Base-by-base conservation (phyloP, 2,888 invertebrate genomes). In the Rhimphoctona megacephalus region DNA sequence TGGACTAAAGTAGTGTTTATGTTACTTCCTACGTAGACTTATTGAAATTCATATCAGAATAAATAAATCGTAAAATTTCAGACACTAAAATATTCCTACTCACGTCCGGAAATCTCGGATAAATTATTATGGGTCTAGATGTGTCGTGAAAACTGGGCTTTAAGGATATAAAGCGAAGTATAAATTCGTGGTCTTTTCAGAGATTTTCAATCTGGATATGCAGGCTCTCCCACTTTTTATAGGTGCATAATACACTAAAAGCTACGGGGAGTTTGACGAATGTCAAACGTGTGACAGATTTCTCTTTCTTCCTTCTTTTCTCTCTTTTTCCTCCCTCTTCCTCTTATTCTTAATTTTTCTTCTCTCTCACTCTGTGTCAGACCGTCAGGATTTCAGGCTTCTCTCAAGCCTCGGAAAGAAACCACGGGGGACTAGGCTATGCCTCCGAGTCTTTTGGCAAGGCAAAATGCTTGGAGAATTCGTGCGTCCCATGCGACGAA, bases 351-450 rank as follows among this genome's bases (percentile, higher is more conserved):
- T n/a, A 39, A 54, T 25, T 14, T 43, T 76, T 57, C 19, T 52
- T 39, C 46, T 64, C 73, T 17, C 36, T 70, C 61, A 11, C 61
- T 70, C 46, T 33, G 54, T 57, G 74, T 79, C 70, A 36, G 46
- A 70, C 61, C 39, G 83, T 52, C 66, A 57, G 79, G 85, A 85
- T 85, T 85, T 85, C 67, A 81, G 85, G 77, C 66, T 85, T 78
- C 81, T 66, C 81, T 81, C 73, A 72, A 77, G 85, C 70, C 85
- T 78, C 39, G 66, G 70, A 61, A 73, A 70, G 73, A 82, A 82
- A 69, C 69, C 81, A 77, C 85, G 46, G 54, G 85, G 85, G 85
- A 78, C 73, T 67, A 69, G n/a, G 54, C 64, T 49, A 70, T 81
- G 70, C 76, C 76, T 82, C 61, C 7, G 49, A 54, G 72, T 83